Evolutionary conservation across 1,140 invertebrate species (phyloP).

Genomic region (Leptinotarsa lineolata): DNA sequence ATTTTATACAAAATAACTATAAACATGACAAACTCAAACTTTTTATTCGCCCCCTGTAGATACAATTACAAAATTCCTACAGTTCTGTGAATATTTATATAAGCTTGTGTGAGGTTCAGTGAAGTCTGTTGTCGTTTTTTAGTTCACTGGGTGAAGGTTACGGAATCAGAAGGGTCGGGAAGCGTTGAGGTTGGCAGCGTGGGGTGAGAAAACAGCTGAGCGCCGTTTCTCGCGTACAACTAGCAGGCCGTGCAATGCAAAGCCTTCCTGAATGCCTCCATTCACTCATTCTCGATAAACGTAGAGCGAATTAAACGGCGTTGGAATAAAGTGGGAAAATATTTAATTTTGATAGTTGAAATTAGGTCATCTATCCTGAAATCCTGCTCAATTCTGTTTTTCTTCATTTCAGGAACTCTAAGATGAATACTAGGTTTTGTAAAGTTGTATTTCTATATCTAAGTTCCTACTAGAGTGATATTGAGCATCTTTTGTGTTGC

Average conservation of each 20-base stretch:
- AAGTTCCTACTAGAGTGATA: too few species aligned
- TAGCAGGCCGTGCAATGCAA: background rate
- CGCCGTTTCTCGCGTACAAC: background rate
- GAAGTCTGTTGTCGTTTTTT: background rate
- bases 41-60: too few species aligned
- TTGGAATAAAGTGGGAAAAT: background rate
- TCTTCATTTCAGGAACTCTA: too few species aligned
- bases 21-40: too few species aligned
- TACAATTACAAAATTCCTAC: too few species aligned
- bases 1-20: too few species aligned
- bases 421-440: too few species aligned
- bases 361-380: too few species aligned
- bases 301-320: background rate
- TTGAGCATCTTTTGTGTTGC: too few species aligned
- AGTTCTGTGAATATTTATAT: background rate
- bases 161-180: background rate
- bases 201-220: slow-evolving; percentile 2
- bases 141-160: slow-evolving; percentile 1
- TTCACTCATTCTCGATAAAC: background rate
- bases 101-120: background rate
- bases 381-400: too few species aligned
- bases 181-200: background rate
- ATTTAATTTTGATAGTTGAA: too few species aligned
- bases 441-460: too few species aligned
- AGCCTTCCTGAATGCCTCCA: background rate